A percentile compares a stretch with the other conserved stretches of the same genome.
These are phyloP conservation scores for Ditylenchus weischeri DNA, from an alignment of 2,888 invertebrate species.

Conservation along the genomic window DNA sequence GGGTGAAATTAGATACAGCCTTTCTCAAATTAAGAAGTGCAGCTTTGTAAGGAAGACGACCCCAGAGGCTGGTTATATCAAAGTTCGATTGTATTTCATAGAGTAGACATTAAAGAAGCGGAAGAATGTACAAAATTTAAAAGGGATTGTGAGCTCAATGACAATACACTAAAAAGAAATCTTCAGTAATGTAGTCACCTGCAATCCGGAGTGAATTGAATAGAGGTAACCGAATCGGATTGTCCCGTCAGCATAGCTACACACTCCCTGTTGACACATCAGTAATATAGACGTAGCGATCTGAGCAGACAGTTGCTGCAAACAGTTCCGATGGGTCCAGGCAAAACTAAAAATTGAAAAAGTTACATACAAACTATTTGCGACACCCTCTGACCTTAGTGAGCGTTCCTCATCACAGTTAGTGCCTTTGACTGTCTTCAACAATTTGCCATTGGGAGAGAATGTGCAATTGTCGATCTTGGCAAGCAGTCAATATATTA, in stretches of 20 bases:
- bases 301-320: constrained; percentile 90
- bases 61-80: no score
- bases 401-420: constrained; percentile 88
- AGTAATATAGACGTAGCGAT: constrained; percentile 88
- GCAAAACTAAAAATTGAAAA: constrained; percentile 63
- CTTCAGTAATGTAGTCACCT: no score
- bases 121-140: no score
- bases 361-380: no score
- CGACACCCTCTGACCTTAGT: constrained; percentile 70
- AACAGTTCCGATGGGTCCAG: constrained; percentile 83
- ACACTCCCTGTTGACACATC: constrained; percentile 90
- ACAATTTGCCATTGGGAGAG: constrained; percentile 73
- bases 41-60: no score
- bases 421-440: constrained; percentile 86
- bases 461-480: constrained; percentile 38
- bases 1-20: no score
- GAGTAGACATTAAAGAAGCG: no score
- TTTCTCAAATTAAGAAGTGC: no score
- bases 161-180: no score
- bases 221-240: constrained; percentile 36
- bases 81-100: no score
- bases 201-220: constrained; percentile 40
- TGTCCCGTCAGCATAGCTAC: constrained; percentile 63
- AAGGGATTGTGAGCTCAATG: no score
- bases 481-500: constrained; percentile 37